Evolutionary conservation across 2,888 invertebrate genomes (phyloP).

Genomic region (Drosophila bunnanda): DNA sequence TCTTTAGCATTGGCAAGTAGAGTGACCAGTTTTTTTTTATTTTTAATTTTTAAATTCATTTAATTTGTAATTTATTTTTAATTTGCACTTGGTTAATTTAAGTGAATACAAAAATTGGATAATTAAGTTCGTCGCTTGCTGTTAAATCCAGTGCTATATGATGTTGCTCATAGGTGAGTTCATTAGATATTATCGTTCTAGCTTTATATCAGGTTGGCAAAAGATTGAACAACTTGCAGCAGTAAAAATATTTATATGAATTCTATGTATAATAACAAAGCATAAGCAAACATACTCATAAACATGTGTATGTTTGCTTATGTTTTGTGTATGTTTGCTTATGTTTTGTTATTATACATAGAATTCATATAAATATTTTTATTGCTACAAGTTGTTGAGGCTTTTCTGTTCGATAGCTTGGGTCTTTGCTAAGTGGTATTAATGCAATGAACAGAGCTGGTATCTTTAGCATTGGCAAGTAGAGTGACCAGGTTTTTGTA

Average conservation of each 20-base stretch:
- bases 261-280: constrained; percentile 65
- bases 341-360: constrained; percentile 63
- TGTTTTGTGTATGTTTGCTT: no score
- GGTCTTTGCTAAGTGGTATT: constrained; percentile 16
- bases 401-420: constrained; percentile 13
- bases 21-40: no score
- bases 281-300: no score
- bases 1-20: background rate
- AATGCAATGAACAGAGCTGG: background rate
- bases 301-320: no score
- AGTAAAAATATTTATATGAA: constrained; percentile 71
- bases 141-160: background rate
- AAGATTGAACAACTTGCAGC: constrained; percentile 77
- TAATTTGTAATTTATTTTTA: no score
- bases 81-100: no score
- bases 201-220: constrained; percentile 19
- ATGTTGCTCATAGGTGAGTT: background rate
- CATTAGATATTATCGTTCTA: background rate
- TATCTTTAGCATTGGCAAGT: background rate
- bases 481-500: background rate
- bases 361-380: constrained; percentile 71
- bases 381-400: constrained; percentile 79
- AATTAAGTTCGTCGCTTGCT: background rate
- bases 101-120: no score
- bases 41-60: no score